These are phyloP conservation scores for Muntiacus reevesi DNA, from an alignment of 2,113 vertebrate species.

Conservation along the genomic window DNA sequence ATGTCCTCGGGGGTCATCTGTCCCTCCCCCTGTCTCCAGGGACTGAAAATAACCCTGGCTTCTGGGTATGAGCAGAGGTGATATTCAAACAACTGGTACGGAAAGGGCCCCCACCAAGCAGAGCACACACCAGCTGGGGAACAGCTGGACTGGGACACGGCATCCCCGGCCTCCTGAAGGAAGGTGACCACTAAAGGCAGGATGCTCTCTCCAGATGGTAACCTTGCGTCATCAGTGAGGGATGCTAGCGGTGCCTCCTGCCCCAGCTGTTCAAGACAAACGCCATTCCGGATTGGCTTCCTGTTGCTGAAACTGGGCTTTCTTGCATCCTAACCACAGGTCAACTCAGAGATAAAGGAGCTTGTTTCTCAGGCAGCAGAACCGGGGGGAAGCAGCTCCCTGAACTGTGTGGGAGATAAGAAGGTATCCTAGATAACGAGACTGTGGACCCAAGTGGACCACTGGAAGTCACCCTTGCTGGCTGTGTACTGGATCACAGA, in stretches of 20 bases:
- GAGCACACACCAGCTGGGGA: background rate
- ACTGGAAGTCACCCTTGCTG: background rate
- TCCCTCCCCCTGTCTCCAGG: background rate
- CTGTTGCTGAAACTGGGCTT: background rate
- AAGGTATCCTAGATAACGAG: background rate
- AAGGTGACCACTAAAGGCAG: background rate
- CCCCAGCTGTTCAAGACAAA: background rate
- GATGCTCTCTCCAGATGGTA: background rate
- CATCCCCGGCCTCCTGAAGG: background rate
- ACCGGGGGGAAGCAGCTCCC: background rate
- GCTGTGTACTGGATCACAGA: slow-evolving; percentile 4
- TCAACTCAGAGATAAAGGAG: background rate
- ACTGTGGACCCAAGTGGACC: background rate
- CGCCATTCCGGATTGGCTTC: background rate
- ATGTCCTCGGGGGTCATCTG: background rate
- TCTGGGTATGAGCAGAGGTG: background rate
- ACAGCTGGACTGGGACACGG: background rate
- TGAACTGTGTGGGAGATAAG: background rate
- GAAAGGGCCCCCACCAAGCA: background rate
- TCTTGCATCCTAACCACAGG: background rate
- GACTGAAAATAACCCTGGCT: background rate
- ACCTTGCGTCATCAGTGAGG: background rate
- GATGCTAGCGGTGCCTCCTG: background rate
- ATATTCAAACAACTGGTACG: background rate
- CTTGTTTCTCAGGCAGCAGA: background rate